These are phyloP conservation scores for Athene noctua DNA, from an alignment of 2,113 vertebrate species.

Conservation along the genomic window DNA sequence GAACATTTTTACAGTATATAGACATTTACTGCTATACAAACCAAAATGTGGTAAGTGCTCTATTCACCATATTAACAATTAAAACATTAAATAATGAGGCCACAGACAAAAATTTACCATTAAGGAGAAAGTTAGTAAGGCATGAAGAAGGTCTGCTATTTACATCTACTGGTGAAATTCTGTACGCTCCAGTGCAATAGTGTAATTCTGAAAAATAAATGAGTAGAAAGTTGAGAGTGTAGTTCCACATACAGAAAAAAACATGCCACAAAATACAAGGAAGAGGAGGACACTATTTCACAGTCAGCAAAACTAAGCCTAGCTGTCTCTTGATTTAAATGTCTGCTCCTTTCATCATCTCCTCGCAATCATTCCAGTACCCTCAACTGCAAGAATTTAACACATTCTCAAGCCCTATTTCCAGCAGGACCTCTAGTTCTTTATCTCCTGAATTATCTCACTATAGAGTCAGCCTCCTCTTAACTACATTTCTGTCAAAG, in stretches of 20 bases:
- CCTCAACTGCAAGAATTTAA: not conserved
- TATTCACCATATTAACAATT: not conserved
- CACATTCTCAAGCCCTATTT: not conserved
- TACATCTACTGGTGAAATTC: conserved; percentile 97
- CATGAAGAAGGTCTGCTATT: conserved; percentile 99
- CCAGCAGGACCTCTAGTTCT: not conserved
- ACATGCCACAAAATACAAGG: not conserved
- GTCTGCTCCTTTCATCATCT: not conserved
- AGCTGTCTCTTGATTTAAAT: not conserved
- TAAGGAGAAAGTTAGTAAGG: conserved; percentile 98
- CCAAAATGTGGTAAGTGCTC: not conserved
- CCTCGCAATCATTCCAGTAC: not conserved
- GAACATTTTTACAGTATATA: not conserved
- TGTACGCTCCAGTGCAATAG: conserved; percentile 95
- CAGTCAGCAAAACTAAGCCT: not conserved
- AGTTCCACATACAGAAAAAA: not conserved
- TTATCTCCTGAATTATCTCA: not conserved
- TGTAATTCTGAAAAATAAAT: conserved; percentile 85
- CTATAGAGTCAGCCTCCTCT: not conserved
- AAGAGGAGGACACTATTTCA: not conserved
- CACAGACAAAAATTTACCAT: conserved; percentile 78
- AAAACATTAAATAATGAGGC: not conserved
- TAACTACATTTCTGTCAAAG: not conserved
- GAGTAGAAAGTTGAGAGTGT: not conserved
- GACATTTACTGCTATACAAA: not conserved